A percentile compares a stretch with the other conserved stretches of the same genome.
These are phyloP conservation scores for Hyla sarda DNA, from an alignment of 2,113 vertebrate genomes.

Conservation along the genomic window DNA sequence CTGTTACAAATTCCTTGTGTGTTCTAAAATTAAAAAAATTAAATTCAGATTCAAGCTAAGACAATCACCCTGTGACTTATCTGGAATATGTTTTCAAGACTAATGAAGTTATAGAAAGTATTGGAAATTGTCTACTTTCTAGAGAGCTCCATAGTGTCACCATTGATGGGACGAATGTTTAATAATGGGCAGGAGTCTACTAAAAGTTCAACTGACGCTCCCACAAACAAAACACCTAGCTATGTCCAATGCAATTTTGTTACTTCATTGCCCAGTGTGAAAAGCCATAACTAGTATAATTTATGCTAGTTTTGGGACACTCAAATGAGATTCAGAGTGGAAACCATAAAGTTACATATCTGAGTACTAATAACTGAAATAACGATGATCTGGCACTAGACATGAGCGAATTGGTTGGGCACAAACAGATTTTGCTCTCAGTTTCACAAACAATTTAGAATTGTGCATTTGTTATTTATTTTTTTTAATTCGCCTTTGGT, in stretches of 20 bases:
- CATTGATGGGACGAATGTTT: not conserved
- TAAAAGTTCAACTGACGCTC: not conserved
- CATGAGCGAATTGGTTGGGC: too few species aligned
- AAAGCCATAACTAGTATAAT: not conserved
- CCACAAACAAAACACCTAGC: too few species aligned
- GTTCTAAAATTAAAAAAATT: conserved; percentile 76
- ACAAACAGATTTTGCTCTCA: too few species aligned
- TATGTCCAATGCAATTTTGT: not conserved
- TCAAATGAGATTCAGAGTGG: not conserved
- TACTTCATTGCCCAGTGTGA: not conserved
- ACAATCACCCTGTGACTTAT: not conserved
- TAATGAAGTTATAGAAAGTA: not conserved
- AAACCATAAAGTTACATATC: too few species aligned
- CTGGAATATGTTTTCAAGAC: conserved; percentile 19
- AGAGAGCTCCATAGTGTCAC: conserved; percentile 4
- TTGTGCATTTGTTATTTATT: too few species aligned
- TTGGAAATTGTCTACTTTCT: not conserved
- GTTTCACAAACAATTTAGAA: too few species aligned
- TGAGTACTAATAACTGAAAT: too few species aligned
- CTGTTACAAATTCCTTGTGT: conserved; percentile 67
- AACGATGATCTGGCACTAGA: too few species aligned
- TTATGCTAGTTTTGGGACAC: not conserved
- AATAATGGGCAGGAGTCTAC: not conserved
- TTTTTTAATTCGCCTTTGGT: too few species aligned
- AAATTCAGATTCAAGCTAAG: conserved; percentile 66